Evolutionary conservation across 2,888 invertebrate species (phyloP), one percentile per base, ranked within the genome.

Genomic region (Agonopterix heracliana): DNA sequence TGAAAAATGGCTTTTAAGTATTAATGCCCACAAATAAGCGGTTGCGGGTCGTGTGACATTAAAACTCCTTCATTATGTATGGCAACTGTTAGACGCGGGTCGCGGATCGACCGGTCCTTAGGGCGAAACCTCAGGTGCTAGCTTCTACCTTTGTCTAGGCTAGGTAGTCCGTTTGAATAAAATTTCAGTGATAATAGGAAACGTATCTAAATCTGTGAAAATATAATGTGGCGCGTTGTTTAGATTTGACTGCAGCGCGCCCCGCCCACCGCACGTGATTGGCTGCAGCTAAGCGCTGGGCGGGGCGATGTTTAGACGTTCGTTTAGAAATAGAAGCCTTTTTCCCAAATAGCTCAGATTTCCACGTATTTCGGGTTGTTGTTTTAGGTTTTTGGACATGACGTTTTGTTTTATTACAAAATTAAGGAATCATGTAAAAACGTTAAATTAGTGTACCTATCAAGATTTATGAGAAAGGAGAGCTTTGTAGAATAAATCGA

Each of bases 1-100:
- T 85, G 85, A 85, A 85, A 86, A 82, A 81, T 85, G 64, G 63
- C 71, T 78, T 81, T 75, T 67, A 66, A 74, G 74, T 79, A 85
- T 84, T 84, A 84, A 85, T 86, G 82, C 67, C 71, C 68, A 67
- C 78, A 84, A 85, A 86, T 83, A 79, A 81, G 78, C 74, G 78
- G 81, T 78, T 81, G 72, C 71, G 58, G 66, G 56, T 57, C 57
- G 64, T 69, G 74, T 76, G 78, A 79, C 76, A 81, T 81, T 82
- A 80, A 76, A 71, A 70, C 62, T 64, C 54, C 60, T 60, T 68
- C 68, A 74, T 78, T 71, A 73, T 67, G 61, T 61, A 66, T 66
- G 59, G 74, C 66, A 61, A 63, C 63, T 69, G 67, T 64, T 68
- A 64, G 64, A 62, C 60, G 67, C 57, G 52, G 64, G 64, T 62